Conservation (phyloP, 2,888 invertebrate species). For the Ennomos fuscantarius region DNA sequence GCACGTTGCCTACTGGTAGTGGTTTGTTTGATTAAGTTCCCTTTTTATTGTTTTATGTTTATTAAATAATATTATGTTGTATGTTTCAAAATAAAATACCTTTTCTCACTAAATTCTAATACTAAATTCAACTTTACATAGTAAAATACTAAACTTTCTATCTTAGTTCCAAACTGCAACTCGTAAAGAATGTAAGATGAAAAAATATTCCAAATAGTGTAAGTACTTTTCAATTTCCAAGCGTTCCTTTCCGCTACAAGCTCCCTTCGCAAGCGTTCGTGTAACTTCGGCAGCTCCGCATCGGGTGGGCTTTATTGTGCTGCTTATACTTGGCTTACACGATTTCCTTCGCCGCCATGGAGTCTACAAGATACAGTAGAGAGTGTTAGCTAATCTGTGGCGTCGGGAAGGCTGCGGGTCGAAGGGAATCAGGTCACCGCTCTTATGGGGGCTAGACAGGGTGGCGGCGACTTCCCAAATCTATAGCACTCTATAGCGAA, state of each 20-base stretch:
- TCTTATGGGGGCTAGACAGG: constrained; percentile 57
- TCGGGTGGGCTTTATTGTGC: constrained; percentile 14
- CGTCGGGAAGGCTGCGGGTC: constrained; percentile 22
- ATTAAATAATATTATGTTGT: too few species aligned
- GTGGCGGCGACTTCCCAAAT: constrained; percentile 53
- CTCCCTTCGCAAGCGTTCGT: constrained; percentile 23
- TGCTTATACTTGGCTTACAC: constrained; percentile 3
- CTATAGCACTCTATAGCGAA: constrained; percentile 39
- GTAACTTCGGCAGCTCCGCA: constrained; percentile 36
- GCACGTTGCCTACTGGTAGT: too few species aligned
- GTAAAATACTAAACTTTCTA: too few species aligned
- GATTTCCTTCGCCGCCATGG: constrained; percentile 52
- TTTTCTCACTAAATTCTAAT: too few species aligned
- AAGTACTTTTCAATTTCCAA: constrained; percentile 3
- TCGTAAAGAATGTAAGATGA: background rate
- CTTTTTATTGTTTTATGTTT: too few species aligned
- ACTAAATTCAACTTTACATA: too few species aligned
- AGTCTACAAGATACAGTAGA: constrained; percentile 50
- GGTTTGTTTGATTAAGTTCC: too few species aligned
- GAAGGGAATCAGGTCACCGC: constrained; percentile 62
- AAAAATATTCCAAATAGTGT: constrained; percentile 1
- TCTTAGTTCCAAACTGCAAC: background rate
- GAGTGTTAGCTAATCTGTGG: constrained; percentile 17
- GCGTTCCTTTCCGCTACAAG: constrained; percentile 3
- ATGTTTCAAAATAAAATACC: too few species aligned